Evolutionary conservation across 2,797 vertebrate genomes (phyloP), one percentile per base, ranked within the genome.

Genomic region (Taeniopygia guttata): DNA sequence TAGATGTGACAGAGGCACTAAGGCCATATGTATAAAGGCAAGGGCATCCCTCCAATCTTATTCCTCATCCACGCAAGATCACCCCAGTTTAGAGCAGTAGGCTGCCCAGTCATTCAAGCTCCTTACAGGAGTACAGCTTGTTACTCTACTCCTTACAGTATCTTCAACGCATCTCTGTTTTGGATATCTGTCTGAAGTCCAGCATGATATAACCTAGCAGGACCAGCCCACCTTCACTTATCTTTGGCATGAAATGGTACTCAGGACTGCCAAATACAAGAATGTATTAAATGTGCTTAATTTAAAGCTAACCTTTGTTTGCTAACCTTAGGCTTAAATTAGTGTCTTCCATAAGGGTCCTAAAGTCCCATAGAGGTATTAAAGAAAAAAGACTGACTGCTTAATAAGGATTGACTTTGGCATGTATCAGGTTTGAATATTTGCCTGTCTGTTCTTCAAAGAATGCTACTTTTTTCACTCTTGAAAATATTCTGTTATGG

Each of bases 161-260:
- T 11, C 64, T 46, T 70, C 29, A n/a, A 8, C 7, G 16, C n/a
- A 79, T 22, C 17, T 56, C 32, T 54, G 19, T 45, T 93, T 30
- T 46, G 20, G 49, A n/a, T 42, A 85, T 34, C 51, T 91, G 49
- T 34, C n/a, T 1, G 0, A 89, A 84, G 19, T 38, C 42, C 66
- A 84, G 51, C 0, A 0, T 29, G 70, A 89, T 0, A 0, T 11
- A 78, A 16, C 17, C 29, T 25, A 32, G 52, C 29, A 87, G 43
- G 63, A 59, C n/a, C 27, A 68, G 40, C 73, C 43, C 32, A 67
- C 16, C 11, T 48, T 46, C 32, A 22, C 22, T 29, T 29, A 42
- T 13, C 64, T 80, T 52, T 76, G 13, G 9, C 26, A 46, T 30
- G 23, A 82, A 92, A 49, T 45, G 20, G 73, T 45, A 55, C n/a